Evolutionary conservation across 1,140 invertebrate species (phyloP), one percentile per base, ranked within the genome.

Genomic region (Hycleus cichorii): DNA sequence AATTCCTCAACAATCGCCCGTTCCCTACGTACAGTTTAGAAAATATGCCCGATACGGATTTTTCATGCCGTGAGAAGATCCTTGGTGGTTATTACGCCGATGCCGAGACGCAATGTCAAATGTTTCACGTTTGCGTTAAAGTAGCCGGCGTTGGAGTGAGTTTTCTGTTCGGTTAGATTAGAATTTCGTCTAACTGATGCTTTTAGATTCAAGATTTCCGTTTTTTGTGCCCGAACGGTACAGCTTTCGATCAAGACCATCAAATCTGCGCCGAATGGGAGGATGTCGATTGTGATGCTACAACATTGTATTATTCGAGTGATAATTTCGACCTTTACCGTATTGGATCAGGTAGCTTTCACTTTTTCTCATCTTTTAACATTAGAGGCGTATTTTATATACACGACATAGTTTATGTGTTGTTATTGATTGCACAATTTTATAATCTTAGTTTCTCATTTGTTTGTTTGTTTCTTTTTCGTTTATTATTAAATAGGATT

Each of bases 81-180:
- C 80, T 92, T 18, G 92, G 92, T 58, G 90, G 91, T 43, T 95
- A 94, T 74, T 95, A 95, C 72, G 91, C 91, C 9, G 92, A 95
- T 76, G 82, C 86, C 1, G 91, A 94, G 73, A 88, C 92, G 0
- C 88, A 91, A 68, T 95, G 92, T 75, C 91, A 94, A 75, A 89
- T 93, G 78, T 94, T 93, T 75, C 91, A 94, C 70, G 88, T 93
- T 47, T 93, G 91, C 71, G 89, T 91, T 24, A 86, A 87, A 69
- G 87, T 91, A 25, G 84, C 87, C 10, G 88, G 88, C 55, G 78
- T 83, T 51, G 85, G 84, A 61, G 81, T 84, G 76, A 81, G 78
- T 77, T 26, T 1, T 18, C 18, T 18, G 18, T 18, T 18, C 18
- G 18, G 18, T 18, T 18, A 1, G 18, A 18, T 2, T 18, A 18